Evolutionary conservation across 2,113 vertebrate genomes (phyloP).

Genomic region (Ammodytes marinus): DNA sequence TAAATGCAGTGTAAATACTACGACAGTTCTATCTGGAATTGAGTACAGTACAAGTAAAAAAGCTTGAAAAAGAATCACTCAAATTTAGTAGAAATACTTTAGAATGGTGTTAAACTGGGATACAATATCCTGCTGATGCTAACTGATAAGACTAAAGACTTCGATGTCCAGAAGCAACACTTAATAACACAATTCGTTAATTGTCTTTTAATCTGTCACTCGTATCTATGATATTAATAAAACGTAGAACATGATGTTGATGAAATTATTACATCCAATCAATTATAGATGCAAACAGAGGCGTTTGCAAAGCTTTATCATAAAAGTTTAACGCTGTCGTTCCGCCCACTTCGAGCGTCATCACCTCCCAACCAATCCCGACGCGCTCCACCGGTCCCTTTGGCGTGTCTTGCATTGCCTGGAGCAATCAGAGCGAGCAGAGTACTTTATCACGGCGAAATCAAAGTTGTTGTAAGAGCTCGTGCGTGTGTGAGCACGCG

Average conservation of each 20-base stretch:
- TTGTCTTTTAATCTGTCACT: no score
- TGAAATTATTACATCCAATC: no score
- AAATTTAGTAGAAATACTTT: no score
- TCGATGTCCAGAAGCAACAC: no score
- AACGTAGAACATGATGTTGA: not conserved
- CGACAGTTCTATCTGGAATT: no score
- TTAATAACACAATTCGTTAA: no score
- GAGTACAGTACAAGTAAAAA: no score
- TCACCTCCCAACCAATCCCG: conserved; percentile 43
- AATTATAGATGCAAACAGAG: not conserved
- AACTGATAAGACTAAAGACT: no score
- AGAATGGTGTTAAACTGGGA: no score
- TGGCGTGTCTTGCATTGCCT: not conserved
- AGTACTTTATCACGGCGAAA: conserved; percentile 56
- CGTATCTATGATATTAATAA: not conserved
- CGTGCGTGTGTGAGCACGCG: conserved; percentile 24
- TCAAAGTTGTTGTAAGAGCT: conserved; percentile 79
- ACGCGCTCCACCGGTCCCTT: not conserved
- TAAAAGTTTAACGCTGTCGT: not conserved
- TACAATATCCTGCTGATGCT: no score
- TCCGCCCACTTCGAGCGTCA: conserved; percentile 27
- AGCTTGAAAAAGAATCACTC: no score
- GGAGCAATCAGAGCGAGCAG: conserved; percentile 64
- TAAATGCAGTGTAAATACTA: no score
- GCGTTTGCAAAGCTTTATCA: not conserved